Evolutionary conservation across 1,140 invertebrate species (phyloP).

Genomic region (Mercenaria mercenaria): DNA sequence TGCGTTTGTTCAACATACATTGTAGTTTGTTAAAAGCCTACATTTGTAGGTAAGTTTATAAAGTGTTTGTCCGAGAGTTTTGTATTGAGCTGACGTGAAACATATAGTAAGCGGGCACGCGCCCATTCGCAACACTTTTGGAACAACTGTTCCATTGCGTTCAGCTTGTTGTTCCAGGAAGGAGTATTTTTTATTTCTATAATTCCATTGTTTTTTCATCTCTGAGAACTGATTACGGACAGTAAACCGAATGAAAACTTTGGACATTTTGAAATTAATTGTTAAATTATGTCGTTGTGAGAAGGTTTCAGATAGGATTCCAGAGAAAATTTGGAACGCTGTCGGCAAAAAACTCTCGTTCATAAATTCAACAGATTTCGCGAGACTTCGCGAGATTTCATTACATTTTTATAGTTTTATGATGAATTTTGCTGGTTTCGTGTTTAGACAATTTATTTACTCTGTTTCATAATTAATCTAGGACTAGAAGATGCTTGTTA

Average conservation of each 20-base stretch:
- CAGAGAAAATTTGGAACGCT: slow-evolving; percentile 13
- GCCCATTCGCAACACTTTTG: too few relatives aligned
- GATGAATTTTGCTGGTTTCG: slow-evolving; percentile 55
- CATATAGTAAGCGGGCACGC: too few relatives aligned
- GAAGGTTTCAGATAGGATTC: slow-evolving; percentile 7
- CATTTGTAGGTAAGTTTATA: too few relatives aligned
- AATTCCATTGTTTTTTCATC: neutral
- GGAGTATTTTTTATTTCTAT: neutral
- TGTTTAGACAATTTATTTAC: slow-evolving; percentile 37
- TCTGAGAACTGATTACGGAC: neutral
- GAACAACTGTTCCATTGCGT: too few relatives aligned
- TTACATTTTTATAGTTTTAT: slow-evolving; percentile 50
- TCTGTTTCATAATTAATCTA: slow-evolving; percentile 30
- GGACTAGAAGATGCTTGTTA: neutral
- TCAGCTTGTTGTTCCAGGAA: neutral
- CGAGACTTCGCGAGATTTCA: slow-evolving; percentile 9
- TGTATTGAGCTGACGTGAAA: too few relatives aligned
- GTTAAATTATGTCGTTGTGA: neutral
- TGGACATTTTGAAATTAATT: slow-evolving; percentile 33
- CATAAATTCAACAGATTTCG: slow-evolving; percentile 1
- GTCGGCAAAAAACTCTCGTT: neutral
- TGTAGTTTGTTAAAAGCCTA: too few relatives aligned
- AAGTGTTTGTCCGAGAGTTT: too few relatives aligned
- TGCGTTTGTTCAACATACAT: too few relatives aligned
- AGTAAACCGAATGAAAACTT: neutral